Percentiles rank a stretch among this genome's conserved stretches.
Conservation (phyloP, 2,797 vertebrate species). For the Diglossa cyanea region DNA sequence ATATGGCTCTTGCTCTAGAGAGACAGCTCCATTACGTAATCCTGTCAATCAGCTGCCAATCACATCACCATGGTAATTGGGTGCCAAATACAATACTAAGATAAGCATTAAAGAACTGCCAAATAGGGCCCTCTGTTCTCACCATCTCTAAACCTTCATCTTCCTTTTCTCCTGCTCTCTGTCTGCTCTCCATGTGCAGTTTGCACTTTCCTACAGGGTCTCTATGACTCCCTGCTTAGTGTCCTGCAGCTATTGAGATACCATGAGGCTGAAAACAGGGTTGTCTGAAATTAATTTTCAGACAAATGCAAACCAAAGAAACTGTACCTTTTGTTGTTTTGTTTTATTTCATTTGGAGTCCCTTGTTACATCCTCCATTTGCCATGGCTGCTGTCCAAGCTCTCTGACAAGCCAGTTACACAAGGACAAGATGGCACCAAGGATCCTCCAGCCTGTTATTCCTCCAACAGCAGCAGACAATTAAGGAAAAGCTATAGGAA, state of each 20-base stretch:
- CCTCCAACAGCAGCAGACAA: background rate
- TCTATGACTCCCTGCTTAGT: background rate
- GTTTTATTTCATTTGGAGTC: background rate
- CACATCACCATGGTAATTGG: background rate
- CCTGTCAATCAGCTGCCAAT: constrained; percentile 42
- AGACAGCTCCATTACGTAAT: constrained; percentile 29
- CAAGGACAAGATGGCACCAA: background rate
- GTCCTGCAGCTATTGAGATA: background rate
- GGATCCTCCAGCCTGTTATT: background rate
- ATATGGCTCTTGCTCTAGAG: background rate
- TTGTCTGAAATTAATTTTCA: background rate
- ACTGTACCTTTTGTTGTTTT: too few species aligned
- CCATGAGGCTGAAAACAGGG: background rate
- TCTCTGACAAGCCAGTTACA: background rate
- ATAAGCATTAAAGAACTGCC: background rate
- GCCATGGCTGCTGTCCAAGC: background rate
- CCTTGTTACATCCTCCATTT: background rate
- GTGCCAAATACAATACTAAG: constrained; percentile 12
- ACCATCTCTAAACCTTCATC: background rate
- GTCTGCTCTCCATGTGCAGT: background rate
- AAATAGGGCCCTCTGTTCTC: background rate
- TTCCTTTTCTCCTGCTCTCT: background rate
- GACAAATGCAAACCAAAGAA: background rate
- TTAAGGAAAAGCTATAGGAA: constrained; percentile 9
- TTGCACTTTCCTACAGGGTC: background rate